Percentiles rank a stretch among this genome's conserved stretches.
Evolutionary conservation across 2,113 vertebrate genomes (phyloP).

Genomic region (Nansenia antarctica): DNA sequence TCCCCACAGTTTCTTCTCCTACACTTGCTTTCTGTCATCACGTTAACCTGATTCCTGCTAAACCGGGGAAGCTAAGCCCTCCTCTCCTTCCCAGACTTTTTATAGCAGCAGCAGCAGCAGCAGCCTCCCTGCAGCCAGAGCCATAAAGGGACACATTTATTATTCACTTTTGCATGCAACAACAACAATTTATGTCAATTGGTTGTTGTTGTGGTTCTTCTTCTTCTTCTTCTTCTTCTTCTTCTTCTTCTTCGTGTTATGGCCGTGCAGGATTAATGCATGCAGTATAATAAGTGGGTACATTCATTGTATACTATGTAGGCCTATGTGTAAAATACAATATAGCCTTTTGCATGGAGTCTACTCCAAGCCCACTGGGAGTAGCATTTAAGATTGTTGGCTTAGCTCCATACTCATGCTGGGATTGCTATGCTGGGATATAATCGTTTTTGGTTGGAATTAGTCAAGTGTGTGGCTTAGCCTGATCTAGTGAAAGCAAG

Average conservation of each 20-base stretch:
- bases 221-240: no score
- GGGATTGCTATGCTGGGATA: constrained; percentile 84
- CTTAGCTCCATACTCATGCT: constrained; percentile 84
- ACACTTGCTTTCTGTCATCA: constrained; percentile 29
- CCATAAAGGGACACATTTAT: constrained; percentile 41
- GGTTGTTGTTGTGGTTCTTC: background rate
- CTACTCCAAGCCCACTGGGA: constrained; percentile 72
- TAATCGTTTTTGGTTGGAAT: constrained; percentile 85
- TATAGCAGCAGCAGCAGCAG: constrained; percentile 52
- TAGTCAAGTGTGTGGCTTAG: constrained; percentile 84
- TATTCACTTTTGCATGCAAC: constrained; percentile 46
- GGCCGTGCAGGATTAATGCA: no score
- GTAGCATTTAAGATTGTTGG: constrained; percentile 91
- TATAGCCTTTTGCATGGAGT: constrained; percentile 67
- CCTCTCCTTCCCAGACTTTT: constrained; percentile 40
- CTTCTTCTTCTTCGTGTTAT: no score
- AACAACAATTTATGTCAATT: constrained; percentile 55
- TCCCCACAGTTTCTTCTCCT: background rate
- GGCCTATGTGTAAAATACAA: constrained; percentile 55
- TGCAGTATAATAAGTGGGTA: constrained; percentile 34
- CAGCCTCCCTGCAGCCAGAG: constrained; percentile 39
- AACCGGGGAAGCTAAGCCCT: constrained; percentile 36
- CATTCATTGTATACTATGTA: constrained; percentile 38
- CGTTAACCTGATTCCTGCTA: constrained; percentile 31
- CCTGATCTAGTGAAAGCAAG: constrained; percentile 83